Conservation (phyloP, 2,888 invertebrate genomes). For the Coleophora flavipennella region DNA sequence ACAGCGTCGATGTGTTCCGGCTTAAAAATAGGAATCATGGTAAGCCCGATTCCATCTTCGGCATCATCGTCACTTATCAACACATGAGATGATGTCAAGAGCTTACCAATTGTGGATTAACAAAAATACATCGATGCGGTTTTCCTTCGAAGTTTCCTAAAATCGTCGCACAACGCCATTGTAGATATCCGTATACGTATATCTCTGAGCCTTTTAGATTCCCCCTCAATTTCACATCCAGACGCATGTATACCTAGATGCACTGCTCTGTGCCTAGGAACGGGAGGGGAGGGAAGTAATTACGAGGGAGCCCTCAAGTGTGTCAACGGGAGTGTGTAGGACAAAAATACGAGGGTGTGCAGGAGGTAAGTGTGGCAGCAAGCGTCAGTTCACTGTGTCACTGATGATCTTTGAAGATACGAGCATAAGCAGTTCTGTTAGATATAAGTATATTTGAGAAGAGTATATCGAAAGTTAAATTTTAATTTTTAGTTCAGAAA, state of each 20-base stretch:
- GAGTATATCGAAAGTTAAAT: too few species aligned
- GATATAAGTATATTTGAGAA: too few species aligned
- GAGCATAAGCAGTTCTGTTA: too few species aligned
- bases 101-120: too few species aligned
- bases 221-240: slow-evolving; percentile 58
- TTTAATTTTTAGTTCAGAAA: too few species aligned
- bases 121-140: not conserved
- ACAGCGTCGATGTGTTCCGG: too few species aligned
- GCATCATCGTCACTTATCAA: too few species aligned
- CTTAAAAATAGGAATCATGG: too few species aligned
- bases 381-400: slow-evolving; percentile 70
- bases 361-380: slow-evolving; percentile 64
- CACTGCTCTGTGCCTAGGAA: slow-evolving; percentile 31
- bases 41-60: too few species aligned
- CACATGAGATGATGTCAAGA: too few species aligned
- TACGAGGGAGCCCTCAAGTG: slow-evolving; percentile 65
- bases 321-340: slow-evolving; percentile 68
- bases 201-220: slow-evolving; percentile 56
- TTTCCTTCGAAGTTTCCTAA: not conserved
- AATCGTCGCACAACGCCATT: not conserved
- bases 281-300: slow-evolving; percentile 47
- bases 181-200: slow-evolving; percentile 40
- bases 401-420: slow-evolving; percentile 56
- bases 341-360: slow-evolving; percentile 63
- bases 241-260: slow-evolving; percentile 49